Conservation (phyloP, 92 coral and sea anemone genomes). For the Zoanthus solanderi region DNA sequence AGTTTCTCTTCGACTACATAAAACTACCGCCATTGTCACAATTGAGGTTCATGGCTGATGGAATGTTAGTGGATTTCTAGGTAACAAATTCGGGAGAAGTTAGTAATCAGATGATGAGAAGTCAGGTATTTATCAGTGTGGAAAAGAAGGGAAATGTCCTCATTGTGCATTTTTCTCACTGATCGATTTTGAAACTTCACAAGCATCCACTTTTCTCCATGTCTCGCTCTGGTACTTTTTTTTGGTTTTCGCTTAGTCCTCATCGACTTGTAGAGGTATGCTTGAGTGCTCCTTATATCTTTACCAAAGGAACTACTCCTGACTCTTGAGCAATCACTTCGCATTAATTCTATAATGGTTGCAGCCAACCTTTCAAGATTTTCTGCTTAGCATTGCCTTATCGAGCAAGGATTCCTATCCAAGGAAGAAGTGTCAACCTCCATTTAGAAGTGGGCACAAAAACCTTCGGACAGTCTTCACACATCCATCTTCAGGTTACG, state of each 20-base stretch:
- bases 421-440: background rate
- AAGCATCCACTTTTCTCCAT: background rate
- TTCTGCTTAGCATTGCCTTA: background rate
- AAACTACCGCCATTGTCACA: slow-evolving; percentile 37
- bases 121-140: background rate
- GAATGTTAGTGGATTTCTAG: background rate
- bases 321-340: background rate
- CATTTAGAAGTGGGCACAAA: too few relatives aligned
- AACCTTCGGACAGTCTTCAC: too few relatives aligned
- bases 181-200: too few relatives aligned
- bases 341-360: background rate
- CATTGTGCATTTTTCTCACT: background rate
- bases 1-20: slow-evolving; percentile 53
- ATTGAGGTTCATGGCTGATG: background rate
- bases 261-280: background rate
- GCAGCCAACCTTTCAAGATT: background rate
- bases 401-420: background rate
- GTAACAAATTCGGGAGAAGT: background rate
- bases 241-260: background rate
- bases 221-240: background rate
- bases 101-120: background rate
- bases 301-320: background rate
- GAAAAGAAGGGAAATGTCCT: background rate
- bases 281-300: background rate
- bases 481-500: too few relatives aligned